These are phyloP conservation scores for Sphaerophoria rueppellii DNA, from an alignment of 2,888 invertebrate species.

Conservation along the genomic window DNA sequence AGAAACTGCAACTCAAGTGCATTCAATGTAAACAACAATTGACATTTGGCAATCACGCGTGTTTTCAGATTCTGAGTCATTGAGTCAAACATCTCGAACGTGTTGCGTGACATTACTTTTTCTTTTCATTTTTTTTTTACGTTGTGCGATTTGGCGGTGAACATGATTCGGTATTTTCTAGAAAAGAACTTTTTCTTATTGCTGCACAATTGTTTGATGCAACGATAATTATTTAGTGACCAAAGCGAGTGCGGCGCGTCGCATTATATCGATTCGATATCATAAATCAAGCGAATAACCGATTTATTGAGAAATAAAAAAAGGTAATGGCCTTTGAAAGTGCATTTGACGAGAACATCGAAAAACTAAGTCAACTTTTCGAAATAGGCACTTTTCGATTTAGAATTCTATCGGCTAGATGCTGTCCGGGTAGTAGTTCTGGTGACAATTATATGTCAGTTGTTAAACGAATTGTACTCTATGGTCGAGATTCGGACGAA, in stretches of 20 bases:
- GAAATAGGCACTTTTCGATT: slow-evolving; percentile 75
- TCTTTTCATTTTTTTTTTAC: background rate
- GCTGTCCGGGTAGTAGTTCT: slow-evolving; percentile 79
- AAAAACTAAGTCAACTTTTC: slow-evolving; percentile 77
- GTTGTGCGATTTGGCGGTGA: background rate
- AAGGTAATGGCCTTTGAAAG: slow-evolving; percentile 71
- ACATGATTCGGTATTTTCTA: background rate
- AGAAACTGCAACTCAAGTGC: slow-evolving; percentile 49
- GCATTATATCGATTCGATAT: background rate
- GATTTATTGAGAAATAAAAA: background rate
- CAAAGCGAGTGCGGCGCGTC: slow-evolving; percentile 18
- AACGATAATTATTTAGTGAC: slow-evolving; percentile 55
- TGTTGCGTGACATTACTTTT: background rate
- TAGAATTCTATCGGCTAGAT: slow-evolving; percentile 75
- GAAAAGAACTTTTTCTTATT: background rate
- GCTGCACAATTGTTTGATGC: slow-evolving; percentile 1
- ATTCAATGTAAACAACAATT: slow-evolving; percentile 29
- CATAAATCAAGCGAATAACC: slow-evolving; percentile 14
- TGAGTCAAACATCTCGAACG: background rate
- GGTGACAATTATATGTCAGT: slow-evolving; percentile 82
- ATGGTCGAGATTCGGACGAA: slow-evolving; percentile 69
- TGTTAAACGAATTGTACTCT: slow-evolving; percentile 79
- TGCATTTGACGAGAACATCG: slow-evolving; percentile 77
- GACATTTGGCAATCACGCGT: background rate
- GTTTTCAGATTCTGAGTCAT: background rate